Base-by-base conservation (phyloP, 1,140 invertebrate species). In the Gryon sp. region DNA sequence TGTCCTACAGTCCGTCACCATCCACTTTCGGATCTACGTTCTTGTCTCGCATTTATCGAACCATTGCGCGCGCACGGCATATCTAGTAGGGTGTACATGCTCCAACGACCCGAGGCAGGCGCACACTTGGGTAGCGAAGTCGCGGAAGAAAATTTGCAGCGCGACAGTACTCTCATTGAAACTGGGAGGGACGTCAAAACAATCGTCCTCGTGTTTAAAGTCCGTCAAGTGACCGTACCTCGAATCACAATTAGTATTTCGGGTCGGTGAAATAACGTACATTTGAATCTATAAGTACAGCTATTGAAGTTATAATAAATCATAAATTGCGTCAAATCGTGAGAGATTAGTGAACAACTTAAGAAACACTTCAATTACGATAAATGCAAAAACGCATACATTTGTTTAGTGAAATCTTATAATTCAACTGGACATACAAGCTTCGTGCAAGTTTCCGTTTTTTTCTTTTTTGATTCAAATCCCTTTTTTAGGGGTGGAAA, bases 21-120 rank as follows among this genome's bases (percentile, higher is more conserved):
- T 80, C 79, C 78, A 72, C 82, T 63, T 14, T 77, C 40, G 48
- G 78, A 85, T 86, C 82, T 83, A 86, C 83, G 83, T 84, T 79
- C 78, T 78, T 75, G 79, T 80, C 79, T 82, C 81, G 85, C 86
- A 80, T 86, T 82, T 89, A 89, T 89, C 87, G 87, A 89, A 85
- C 87, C 82, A 86, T 63, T 89, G 87, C 87, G 87, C 87, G 87
- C 87, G 87, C 87, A 88, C 48, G 40, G 57, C 45, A 70, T 36
- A 73, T 73, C 41, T 57, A 24, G 34, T 78, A 75, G 76, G 76
- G 72, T 63, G 73, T 68, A 45, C 70, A 65, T 57, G 68, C 72
- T 76, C 63, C 63, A 62, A 68, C 60, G 36, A 52, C 68, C 77
- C 72, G 53, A 65, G 55, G 40, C 77, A 62, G 43, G 60, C 74